A percentile compares a stretch with the other conserved stretches of the same genome.
Evolutionary conservation across 2,797 vertebrate species (phyloP).

Genomic region (Danio choprae): DNA sequence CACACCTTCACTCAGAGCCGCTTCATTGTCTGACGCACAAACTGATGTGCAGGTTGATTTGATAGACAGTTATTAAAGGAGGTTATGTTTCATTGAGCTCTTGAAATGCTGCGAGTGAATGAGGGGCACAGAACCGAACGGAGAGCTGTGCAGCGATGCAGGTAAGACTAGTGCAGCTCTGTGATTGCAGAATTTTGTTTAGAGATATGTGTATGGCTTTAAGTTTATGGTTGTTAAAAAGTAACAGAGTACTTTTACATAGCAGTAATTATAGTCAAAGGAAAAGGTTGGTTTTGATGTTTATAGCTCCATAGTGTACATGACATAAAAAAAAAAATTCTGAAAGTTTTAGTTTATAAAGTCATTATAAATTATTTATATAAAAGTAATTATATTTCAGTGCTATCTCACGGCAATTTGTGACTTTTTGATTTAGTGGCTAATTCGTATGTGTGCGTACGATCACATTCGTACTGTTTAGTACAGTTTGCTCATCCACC

Average conservation of each 20-base stretch:
- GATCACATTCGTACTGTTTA: too few species aligned
- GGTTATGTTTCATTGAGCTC: constrained; percentile 20
- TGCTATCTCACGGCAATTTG: too few species aligned
- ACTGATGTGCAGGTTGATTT: background rate
- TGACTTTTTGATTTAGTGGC: too few species aligned
- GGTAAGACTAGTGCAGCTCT: constrained; percentile 48
- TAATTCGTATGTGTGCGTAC: too few species aligned
- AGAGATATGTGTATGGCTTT: background rate
- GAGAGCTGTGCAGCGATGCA: constrained; percentile 23
- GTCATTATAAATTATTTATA: too few species aligned
- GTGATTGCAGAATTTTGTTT: background rate
- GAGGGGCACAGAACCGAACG: constrained; percentile 25
- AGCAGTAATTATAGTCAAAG: background rate
- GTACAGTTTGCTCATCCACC: too few species aligned
- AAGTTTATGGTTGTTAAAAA: background rate
- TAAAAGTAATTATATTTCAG: too few species aligned
- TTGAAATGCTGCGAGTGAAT: constrained; percentile 34
- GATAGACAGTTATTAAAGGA: constrained; percentile 6
- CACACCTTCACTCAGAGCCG: constrained; percentile 23
- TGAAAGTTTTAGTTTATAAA: too few species aligned
- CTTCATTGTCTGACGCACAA: constrained; percentile 11
- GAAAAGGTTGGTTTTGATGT: background rate
- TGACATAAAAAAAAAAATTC: background rate
- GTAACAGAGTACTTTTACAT: background rate
- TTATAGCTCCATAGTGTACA: background rate